Evolutionary conservation across 2,888 invertebrate genomes (phyloP).

Genomic region (Galerucella nymphaeae): DNA sequence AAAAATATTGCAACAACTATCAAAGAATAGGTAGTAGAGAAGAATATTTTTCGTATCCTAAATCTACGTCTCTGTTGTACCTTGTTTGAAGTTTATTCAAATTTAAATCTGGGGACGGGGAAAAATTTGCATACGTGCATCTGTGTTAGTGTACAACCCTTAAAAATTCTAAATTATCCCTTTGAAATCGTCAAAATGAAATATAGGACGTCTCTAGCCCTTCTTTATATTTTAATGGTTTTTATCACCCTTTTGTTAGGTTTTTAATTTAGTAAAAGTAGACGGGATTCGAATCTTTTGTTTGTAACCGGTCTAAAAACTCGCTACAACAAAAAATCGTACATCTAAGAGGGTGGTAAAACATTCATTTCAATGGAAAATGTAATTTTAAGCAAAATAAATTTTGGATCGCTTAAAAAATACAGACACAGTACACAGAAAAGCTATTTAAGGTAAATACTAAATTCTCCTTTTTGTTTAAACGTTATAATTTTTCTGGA

Average conservation of each 20-base stretch:
- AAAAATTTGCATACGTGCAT: conserved; percentile 54
- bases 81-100: conserved; percentile 52
- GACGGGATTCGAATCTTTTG: conserved; percentile 33
- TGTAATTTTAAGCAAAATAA: neutral
- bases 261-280: conserved; percentile 52
- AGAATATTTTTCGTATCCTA: neutral
- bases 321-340: neutral
- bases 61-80: conserved; percentile 28
- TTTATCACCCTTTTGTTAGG: conserved; percentile 58
- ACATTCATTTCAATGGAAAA: neutral
- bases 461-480: too few relatives aligned
- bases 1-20: too few relatives aligned
- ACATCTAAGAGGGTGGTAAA: conserved; percentile 6
- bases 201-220: conserved; percentile 49
- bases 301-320: conserved; percentile 31
- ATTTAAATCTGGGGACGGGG: conserved; percentile 50
- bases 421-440: too few relatives aligned
- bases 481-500: too few relatives aligned
- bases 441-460: too few relatives aligned
- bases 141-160: conserved; percentile 52
- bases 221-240: conserved; percentile 58
- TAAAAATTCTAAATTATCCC: conserved; percentile 54
- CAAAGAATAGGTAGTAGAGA: neutral
- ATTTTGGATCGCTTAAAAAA: too few relatives aligned
- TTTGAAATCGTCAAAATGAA: conserved; percentile 50